Percentiles rank a stretch among this genome's conserved stretches.
Conservation (phyloP, 1,140 invertebrate genomes). For the Drepana arcuata region DNA sequence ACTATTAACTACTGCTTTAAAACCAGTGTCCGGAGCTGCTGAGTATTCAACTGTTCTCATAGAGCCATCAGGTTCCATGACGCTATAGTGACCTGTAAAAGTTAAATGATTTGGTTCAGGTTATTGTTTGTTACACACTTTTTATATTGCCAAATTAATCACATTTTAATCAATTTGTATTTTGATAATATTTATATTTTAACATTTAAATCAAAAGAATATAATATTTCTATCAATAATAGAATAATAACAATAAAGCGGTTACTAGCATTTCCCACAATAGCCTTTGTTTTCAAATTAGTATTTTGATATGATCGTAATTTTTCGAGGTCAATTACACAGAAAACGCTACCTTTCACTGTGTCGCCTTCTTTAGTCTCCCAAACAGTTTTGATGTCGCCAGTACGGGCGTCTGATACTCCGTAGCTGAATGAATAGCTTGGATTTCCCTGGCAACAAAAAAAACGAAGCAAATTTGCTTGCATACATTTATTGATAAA, state of each 20-base stretch:
- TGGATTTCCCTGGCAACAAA: conserved; percentile 52
- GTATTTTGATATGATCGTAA: too few species aligned
- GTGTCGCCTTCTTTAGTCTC: conserved; percentile 76
- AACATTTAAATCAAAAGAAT: too few species aligned
- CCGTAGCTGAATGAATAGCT: conserved; percentile 74
- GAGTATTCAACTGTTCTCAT: conserved; percentile 67
- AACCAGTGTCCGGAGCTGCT: conserved; percentile 56
- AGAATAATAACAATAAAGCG: too few species aligned
- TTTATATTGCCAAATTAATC: too few species aligned
- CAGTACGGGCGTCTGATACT: conserved; percentile 71
- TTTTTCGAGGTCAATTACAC: too few species aligned
- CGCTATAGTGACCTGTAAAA: conserved; percentile 62
- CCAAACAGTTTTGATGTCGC: conserved; percentile 77
- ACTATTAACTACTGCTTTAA: conserved; percentile 45
- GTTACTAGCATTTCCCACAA: too few species aligned
- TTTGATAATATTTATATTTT: too few species aligned
- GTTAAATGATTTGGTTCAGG: too few species aligned
- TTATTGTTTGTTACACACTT: too few species aligned
- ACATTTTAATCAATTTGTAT: too few species aligned
- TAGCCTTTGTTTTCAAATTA: too few species aligned
- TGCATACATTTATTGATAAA: conserved; percentile 16
- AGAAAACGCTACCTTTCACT: conserved; percentile 72
- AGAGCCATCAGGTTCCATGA: conserved; percentile 67
- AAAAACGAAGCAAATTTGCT: conserved; percentile 7
- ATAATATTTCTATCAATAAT: too few species aligned